Base-by-base conservation (phyloP, 2,797 vertebrate genomes). In the Epinephelus awoara region DNA sequence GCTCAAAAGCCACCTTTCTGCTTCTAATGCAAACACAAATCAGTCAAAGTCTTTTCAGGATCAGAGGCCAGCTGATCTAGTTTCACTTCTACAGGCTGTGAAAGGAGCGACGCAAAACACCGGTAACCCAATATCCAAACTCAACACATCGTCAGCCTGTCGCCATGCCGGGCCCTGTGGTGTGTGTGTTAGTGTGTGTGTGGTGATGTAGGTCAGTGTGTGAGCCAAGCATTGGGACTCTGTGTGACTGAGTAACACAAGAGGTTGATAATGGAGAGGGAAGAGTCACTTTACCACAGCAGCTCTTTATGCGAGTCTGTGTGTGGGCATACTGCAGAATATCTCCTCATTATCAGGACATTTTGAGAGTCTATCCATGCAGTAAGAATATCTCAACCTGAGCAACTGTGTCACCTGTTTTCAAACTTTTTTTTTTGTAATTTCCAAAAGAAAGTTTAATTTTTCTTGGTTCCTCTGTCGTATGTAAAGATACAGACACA, bases 261-360 rank as follows among this genome's bases (percentile, higher is more conserved):
- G 80, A 85, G 27, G 65, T 59, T 84, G 82, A 68, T 59, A 47
- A 40, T 73, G 65, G 50, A 70, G 67, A 71, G 72, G 75, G 21
- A 61, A 51, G 86, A 66, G 71, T 92, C 89, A 23, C 9, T 5
- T 89, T 79, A 87, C 85, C 66, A 82, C 80, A 89, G 67, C 46
- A 64, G 38, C 67, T 75, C 70, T 83, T 66, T 86, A 65, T 88
- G 40, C 7, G 54, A 19, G 61, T 75, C 23, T 72, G 27, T 78
- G 38, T 34, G 59, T 8, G 18, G 3, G n/a, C 6, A 11, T n/a
- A n/a, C 65, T 62, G 66, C 9, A 46, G 56, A 80, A 46, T 8
- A 46, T 29, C 21, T 34, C 29, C 14, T 2, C 1, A 3, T 19
- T 0, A 29, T 21, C 2, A 13, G 18, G 0, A 23, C 47, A 52